Base-by-base conservation (phyloP, 2,113 vertebrate species). In the Heteronetta atricapilla region DNA sequence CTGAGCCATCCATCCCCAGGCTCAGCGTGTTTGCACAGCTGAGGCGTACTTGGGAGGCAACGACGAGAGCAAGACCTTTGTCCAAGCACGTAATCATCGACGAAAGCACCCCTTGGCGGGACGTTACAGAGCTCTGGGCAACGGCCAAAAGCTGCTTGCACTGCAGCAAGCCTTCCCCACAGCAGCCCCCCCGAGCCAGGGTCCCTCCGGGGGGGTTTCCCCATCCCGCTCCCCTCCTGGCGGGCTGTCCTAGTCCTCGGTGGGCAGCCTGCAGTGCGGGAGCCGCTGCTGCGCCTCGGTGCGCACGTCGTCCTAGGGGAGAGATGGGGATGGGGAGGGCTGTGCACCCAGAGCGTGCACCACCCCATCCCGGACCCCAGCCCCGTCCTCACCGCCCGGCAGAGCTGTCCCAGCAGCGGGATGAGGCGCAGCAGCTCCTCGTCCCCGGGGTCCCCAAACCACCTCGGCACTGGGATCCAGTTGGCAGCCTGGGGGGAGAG, bases 361-460 rank as follows among this genome's bases (percentile, higher is more conserved):
- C 5, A 2, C 36, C 33, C 55, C 29, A 6, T 46, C 52, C 82
- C 5, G 2, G 44, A 6, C 38, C 79, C 53, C n/a, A 20, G 1
- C 5, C 8, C 53, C 22, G 0, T 56, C 69, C 90, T 95, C 90
- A 99, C 98, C 52, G 26, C 97, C 63, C 48, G 60, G n/a, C 97
- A 70, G 42, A 99, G 96, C 80, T 89, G 97, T 53, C 96, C 98
- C 95, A 99, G 96, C 94, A 97, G 97, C 0, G 98, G 98, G 72
- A 96, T 18, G 63, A 99, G 97, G 31, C 66, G 96, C 77, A 98
- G 98, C 19, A 99, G 97, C 21, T 98, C 98, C 52, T 95, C 36
- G 14, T 99, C 95, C 77, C 7, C 0, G 0, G 7, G 74, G 60
- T 93, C 82, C 16, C 93, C 92, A 3, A 21, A 2, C 98, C 98